These are phyloP conservation scores for Ectemnius lituratus DNA, from an alignment of 2,888 invertebrate species.

Conservation along the genomic window DNA sequence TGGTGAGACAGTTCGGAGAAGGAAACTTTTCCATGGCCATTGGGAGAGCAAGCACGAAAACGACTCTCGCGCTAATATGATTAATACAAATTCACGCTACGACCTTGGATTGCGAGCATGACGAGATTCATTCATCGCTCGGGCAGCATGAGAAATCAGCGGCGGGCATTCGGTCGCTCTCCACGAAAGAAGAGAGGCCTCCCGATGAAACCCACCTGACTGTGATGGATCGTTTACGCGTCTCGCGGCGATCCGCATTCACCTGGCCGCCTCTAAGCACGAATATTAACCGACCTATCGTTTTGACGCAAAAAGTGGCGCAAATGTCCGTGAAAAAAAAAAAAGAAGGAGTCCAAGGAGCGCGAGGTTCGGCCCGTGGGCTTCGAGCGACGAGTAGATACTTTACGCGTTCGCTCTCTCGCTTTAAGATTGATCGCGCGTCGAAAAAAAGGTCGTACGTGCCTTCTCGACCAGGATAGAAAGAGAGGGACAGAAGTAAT, in stretches of 20 bases:
- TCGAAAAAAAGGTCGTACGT: constrained; percentile 32
- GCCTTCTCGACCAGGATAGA: constrained; percentile 1
- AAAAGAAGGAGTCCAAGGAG: not conserved
- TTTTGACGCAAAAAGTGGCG: constrained; percentile 35
- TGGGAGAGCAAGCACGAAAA: constrained; percentile 3
- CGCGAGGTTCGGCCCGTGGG: not conserved
- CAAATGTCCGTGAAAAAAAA: constrained; percentile 24
- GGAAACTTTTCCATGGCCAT: too few relatives aligned
- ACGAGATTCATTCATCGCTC: constrained; percentile 44
- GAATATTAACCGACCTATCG: constrained; percentile 35
- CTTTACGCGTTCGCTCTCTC: not conserved
- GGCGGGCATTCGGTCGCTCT: constrained; percentile 35
- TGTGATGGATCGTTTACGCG: constrained; percentile 54
- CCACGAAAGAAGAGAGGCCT: constrained; percentile 38
- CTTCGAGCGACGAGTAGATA: not conserved
- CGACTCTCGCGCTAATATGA: constrained; percentile 37
- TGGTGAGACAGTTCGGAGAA: not conserved
- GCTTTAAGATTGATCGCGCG: constrained; percentile 48
- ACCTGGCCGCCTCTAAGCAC: constrained; percentile 28
- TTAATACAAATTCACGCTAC: constrained; percentile 46
- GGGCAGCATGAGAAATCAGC: constrained; percentile 54
- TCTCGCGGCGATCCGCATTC: constrained; percentile 24
- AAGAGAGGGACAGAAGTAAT: constrained; percentile 35
- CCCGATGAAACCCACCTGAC: constrained; percentile 57
- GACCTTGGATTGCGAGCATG: constrained; percentile 36